Evolutionary conservation across 1,140 invertebrate species (phyloP), one percentile per base, ranked within the genome.

Genomic region (Zaprionus davidi): DNA sequence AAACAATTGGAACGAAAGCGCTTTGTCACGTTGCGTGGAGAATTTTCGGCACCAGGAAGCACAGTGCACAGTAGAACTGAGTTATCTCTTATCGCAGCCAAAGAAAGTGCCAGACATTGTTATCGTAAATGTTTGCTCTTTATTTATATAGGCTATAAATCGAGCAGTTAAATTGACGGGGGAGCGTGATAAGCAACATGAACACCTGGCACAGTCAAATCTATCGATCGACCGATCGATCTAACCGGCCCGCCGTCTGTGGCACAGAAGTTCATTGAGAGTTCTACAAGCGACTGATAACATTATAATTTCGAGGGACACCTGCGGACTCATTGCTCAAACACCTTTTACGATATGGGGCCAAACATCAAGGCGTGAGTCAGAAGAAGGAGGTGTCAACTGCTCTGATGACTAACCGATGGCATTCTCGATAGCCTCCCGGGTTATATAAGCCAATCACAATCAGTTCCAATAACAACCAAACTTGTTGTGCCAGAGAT

Each of bases 351-450:
- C 72, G 66, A 62, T 26, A 55, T 38, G 49, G 49, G 38, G 38
- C 49, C 57, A 46, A n/a, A 62, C 55, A 80, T 31, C 41, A 49
- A 11, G 12, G n/a, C 22, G 46, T 85, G 82, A 85, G 34, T 85
- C 82, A 85, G 26, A 24, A 34, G 34, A 49, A 24, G 57, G 83
- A 88, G 83, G 80, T 86, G 83, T 70, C 65, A 15, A 1, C 5
- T 28, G 53, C 2, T 26, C 4, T 7, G 46, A 46, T 67, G 64
- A 67, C 38, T 67, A 67, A 57, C 5, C 13, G 3, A 15, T n/a
- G 53, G 53, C n/a, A 56, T n/a, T 28, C 53, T n/a, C n/a, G 26
- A 28, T 44, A 41, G 41, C 55, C 44, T 17, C 13, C 26, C n/a
- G 11, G 6, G 36, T 57, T 57, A 67, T 57, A 41, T 22, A 67